phyloP scores from a whole-genome alignment of 1,140 invertebrate genomes.

The Drosophila busckii region DNA sequence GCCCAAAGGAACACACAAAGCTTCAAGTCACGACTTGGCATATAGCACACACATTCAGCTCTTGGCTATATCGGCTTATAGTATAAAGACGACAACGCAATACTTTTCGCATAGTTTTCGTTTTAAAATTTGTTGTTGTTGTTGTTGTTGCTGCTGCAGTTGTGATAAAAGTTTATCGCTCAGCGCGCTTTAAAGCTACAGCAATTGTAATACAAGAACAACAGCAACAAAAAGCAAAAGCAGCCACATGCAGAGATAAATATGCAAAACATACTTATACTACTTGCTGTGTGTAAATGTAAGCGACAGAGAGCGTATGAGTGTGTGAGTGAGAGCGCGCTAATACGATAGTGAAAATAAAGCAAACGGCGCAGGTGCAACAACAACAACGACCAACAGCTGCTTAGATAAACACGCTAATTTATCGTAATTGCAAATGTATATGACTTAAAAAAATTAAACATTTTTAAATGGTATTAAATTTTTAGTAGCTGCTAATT shows the following conservation, averaged over 20 bases:
- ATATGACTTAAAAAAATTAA: no score
- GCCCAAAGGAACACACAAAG: constrained; percentile 5
- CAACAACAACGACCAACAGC: constrained; percentile 48
- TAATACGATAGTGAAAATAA: constrained; percentile 51
- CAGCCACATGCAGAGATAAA: constrained; percentile 57
- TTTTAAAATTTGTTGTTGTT: constrained; percentile 22
- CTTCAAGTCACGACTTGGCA: constrained; percentile 17
- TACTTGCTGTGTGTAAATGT: constrained; percentile 9
- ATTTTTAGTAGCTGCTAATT: background rate
- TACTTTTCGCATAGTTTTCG: constrained; percentile 51
- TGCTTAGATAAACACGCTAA: constrained; percentile 66
- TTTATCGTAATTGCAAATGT: constrained; percentile 54
- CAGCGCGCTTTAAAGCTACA: constrained; percentile 46
- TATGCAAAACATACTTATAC: constrained; percentile 69
- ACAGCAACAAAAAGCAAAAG: constrained; percentile 22
- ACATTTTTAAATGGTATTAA: no score
- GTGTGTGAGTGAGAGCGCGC: constrained; percentile 7
- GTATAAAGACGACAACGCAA: constrained; percentile 30
- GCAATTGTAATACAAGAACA: constrained; percentile 25
- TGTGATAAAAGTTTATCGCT: constrained; percentile 72
- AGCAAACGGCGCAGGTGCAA: constrained; percentile 47
- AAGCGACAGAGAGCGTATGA: background rate
- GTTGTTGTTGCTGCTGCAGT: constrained; percentile 48
- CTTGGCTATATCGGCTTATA: constrained; percentile 32
- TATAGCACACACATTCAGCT: background rate